Conservation (phyloP, 1,140 invertebrate genomes). For the Philopotamus ludificatus region DNA sequence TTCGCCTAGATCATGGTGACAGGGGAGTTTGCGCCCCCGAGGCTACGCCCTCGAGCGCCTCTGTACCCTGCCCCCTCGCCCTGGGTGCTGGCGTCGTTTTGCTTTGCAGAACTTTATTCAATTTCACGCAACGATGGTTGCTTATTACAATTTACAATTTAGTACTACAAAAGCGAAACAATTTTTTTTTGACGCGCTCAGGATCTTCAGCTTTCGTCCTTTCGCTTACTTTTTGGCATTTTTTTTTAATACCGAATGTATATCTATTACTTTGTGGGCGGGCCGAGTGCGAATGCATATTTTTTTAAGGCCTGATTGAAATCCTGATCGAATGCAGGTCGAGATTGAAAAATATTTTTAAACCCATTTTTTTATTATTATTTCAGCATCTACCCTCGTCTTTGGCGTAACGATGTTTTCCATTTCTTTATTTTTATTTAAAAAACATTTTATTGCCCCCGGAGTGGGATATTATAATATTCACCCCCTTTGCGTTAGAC, state of each 20-base stretch:
- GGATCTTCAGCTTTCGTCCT: conserved; percentile 26
- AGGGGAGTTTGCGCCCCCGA: conserved; percentile 27
- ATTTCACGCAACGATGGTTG: conserved; percentile 42
- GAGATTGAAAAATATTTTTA: neutral
- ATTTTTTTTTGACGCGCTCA: conserved; percentile 34
- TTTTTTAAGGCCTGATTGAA: neutral
- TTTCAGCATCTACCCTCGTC: neutral
- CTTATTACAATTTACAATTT: conserved; percentile 43
- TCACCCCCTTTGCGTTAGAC: conserved; percentile 17
- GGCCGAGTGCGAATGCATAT: conserved; percentile 3
- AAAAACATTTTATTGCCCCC: conserved; percentile 33
- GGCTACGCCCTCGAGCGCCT: conserved; percentile 7
- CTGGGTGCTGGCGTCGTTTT: conserved; percentile 29
- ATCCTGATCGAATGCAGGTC: neutral
- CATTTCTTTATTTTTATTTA: conserved; percentile 39
- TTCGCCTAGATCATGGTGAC: conserved; percentile 37
- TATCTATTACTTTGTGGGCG: conserved; percentile 30
- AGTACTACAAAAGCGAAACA: conserved; percentile 41
- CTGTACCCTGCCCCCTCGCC: neutral
- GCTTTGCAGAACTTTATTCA: conserved; percentile 42
- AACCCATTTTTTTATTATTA: neutral
- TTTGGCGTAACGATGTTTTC: neutral
- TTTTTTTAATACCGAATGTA: conserved; percentile 12
- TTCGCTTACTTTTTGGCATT: conserved; percentile 2
- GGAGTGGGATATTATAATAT: conserved; percentile 39